These are phyloP conservation scores for Scomberomorus guttatus DNA, from an alignment of 2,797 vertebrate species.

Conservation along the genomic window DNA sequence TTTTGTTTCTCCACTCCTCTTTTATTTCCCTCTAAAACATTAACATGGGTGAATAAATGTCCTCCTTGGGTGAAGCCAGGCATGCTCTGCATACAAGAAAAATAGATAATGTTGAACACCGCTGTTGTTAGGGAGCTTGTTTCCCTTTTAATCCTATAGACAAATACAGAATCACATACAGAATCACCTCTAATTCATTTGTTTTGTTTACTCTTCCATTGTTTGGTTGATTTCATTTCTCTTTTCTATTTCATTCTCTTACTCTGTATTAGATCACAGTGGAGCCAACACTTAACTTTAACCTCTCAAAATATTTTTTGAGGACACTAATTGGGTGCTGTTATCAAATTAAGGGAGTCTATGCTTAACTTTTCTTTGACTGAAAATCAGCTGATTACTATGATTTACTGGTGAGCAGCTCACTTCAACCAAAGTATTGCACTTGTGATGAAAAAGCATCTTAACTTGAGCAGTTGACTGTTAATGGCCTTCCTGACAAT, in stretches of 20 bases:
- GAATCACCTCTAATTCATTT: background rate
- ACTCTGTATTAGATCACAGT: background rate
- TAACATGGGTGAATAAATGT: slow-evolving; percentile 60
- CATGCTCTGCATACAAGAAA: slow-evolving; percentile 52
- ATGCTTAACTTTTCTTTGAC: background rate
- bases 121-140: slow-evolving; percentile 8
- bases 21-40: slow-evolving; percentile 67
- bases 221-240: background rate
- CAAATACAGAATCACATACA: background rate
- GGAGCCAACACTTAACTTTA: background rate
- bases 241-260: background rate
- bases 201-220: background rate
- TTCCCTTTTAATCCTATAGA: background rate
- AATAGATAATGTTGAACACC: background rate
- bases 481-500: background rate
- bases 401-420: background rate
- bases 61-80: slow-evolving; percentile 39
- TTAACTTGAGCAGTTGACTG: background rate
- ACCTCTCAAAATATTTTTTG: background rate
- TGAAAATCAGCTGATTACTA: background rate
- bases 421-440: background rate
- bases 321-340: background rate
- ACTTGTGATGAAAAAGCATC: background rate
- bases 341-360: background rate
- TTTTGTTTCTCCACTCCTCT: slow-evolving; percentile 72